Conservation (phyloP, 1,140 invertebrate species). For the Zaprionus africanus region DNA sequence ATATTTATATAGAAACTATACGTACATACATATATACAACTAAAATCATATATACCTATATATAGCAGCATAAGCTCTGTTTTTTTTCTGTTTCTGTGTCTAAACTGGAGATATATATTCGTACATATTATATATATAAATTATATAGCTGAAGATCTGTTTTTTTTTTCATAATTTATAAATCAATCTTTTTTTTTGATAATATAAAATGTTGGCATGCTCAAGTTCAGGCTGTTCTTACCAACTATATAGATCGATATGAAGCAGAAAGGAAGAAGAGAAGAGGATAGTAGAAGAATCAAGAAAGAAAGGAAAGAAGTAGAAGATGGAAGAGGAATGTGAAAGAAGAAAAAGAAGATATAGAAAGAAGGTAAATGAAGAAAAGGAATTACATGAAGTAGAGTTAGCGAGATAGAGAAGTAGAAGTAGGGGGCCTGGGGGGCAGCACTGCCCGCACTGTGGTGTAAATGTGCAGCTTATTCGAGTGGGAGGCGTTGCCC, state of each 20-base stretch:
- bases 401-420: neutral
- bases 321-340: neutral
- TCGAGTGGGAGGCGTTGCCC: conserved; percentile 12
- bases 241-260: conserved; percentile 36
- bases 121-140: conserved; percentile 47
- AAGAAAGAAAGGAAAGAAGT: neutral
- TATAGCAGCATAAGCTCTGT: conserved; percentile 66
- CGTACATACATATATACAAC: conserved; percentile 29
- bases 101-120: conserved; percentile 16
- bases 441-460: conserved; percentile 25
- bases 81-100: conserved; percentile 67
- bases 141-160: conserved; percentile 74
- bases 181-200: conserved; percentile 66
- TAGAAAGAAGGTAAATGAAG: neutral
- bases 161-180: conserved; percentile 47
- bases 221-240: conserved; percentile 59
- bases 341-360: conserved; percentile 3
- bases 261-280: neutral
- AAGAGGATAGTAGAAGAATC: neutral
- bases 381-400: neutral
- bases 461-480: conserved; percentile 34
- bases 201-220: conserved; percentile 66
- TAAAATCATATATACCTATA: conserved; percentile 35
- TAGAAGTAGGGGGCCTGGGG: conserved; percentile 14
- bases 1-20: conserved; percentile 54